Conservation (phyloP, 2,888 invertebrate species). For the Acrocyrtus sp. region DNA sequence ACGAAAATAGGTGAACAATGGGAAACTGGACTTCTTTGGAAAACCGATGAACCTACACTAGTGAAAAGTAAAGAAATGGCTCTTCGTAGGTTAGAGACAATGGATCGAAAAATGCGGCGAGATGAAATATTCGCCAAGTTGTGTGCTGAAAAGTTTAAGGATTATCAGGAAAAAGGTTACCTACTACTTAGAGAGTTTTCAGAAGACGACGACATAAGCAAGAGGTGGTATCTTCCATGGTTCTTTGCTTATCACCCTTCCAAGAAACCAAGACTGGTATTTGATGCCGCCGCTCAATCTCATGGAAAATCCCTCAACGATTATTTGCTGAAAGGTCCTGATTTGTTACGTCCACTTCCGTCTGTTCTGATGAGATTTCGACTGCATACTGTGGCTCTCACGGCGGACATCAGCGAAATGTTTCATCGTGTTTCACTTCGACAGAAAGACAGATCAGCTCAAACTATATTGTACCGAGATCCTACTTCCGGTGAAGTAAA, state of each 20-base stretch:
- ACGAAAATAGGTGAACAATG: not conserved
- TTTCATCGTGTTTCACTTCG: slow-evolving; percentile 4
- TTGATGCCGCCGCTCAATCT: slow-evolving; percentile 1
- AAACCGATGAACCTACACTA: not conserved
- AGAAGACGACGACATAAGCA: not conserved
- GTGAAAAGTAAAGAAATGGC: not conserved
- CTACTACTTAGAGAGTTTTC: too few species aligned
- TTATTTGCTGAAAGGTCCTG: slow-evolving; percentile 7
- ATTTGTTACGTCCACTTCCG: not conserved
- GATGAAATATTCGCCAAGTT: not conserved
- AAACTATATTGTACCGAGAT: too few species aligned
- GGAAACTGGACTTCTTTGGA: not conserved
- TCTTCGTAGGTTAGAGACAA: not conserved
- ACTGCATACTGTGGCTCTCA: not conserved
- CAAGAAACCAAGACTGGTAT: slow-evolving; percentile 48
- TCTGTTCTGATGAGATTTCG: slow-evolving; percentile 8
- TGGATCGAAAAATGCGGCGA: slow-evolving; percentile 9
- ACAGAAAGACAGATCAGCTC: slow-evolving; percentile 4
- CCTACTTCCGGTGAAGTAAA: too few species aligned
- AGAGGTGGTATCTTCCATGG: not conserved
- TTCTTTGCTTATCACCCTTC: slow-evolving; percentile 7
- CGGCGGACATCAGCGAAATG: slow-evolving; percentile 23
- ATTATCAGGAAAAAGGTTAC: slow-evolving; percentile 13
- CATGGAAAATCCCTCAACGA: slow-evolving; percentile 6
- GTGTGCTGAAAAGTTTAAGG: not conserved